These are phyloP conservation scores for Olivierus martensii DNA, from an alignment of 1,140 invertebrate genomes.

Conservation along the genomic window DNA sequence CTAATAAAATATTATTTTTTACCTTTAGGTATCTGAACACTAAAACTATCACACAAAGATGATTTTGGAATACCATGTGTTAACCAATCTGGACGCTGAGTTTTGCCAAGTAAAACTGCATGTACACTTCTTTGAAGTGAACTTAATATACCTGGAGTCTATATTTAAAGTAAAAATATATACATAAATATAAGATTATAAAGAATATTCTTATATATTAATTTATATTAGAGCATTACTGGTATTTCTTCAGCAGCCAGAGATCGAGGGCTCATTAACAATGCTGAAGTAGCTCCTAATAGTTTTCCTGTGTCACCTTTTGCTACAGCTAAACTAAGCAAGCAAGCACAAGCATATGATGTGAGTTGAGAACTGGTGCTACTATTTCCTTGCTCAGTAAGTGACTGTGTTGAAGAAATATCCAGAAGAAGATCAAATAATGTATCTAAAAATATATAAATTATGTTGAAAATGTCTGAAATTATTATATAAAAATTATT, in stretches of 20 bases:
- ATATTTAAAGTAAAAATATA: conserved; percentile 28
- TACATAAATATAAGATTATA: not conserved
- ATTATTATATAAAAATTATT: too few species aligned
- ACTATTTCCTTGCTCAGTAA: conserved; percentile 15
- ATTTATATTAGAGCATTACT: too few species aligned
- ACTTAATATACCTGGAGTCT: conserved; percentile 70
- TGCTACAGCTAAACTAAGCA: conserved; percentile 81
- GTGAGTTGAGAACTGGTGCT: conserved; percentile 44
- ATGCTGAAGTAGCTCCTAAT: conserved; percentile 64
- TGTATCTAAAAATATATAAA: conserved; percentile 53
- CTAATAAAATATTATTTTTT: not conserved
- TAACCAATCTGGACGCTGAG: conserved; percentile 70
- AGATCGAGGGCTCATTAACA: conserved; percentile 69
- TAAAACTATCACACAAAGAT: conserved; percentile 57
- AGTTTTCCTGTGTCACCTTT: conserved; percentile 85
- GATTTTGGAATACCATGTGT: conserved; percentile 67
- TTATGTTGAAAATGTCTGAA: too few species aligned
- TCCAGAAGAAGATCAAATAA: conserved; percentile 63
- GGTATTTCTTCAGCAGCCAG: conserved; percentile 14
- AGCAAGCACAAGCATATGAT: conserved; percentile 73
- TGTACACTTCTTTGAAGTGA: conserved; percentile 79
- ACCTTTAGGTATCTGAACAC: conserved; percentile 35
- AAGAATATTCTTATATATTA: too few species aligned
- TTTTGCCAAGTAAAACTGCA: conserved; percentile 68
- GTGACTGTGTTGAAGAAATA: conserved; percentile 42